Evolutionary conservation across 2,888 invertebrate genomes (phyloP).

Genomic region (Pammene fasciana): DNA sequence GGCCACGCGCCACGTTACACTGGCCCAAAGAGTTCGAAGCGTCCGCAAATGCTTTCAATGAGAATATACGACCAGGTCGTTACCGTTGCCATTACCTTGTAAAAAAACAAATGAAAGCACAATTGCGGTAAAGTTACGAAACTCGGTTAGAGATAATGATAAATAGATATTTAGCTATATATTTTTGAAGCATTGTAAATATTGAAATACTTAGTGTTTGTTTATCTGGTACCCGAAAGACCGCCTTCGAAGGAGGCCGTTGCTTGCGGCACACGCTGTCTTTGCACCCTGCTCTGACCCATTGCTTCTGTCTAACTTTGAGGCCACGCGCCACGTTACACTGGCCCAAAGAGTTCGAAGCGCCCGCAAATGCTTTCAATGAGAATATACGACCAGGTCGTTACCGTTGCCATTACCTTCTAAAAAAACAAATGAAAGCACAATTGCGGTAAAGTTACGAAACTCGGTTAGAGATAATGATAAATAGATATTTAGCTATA

Average conservation of each 20-base stretch:
- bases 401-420: background rate
- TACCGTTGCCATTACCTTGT: background rate
- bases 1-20: background rate
- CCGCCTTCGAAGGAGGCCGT: no score
- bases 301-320: background rate
- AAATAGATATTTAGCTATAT: no score
- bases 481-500: no score
- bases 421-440: conserved; percentile 22
- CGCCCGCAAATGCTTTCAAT: background rate
- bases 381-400: background rate
- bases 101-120: conserved; percentile 23
- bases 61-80: background rate
- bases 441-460: conserved; percentile 16
- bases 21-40: no score
- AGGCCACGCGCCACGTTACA: background rate
- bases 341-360: no score
- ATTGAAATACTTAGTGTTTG: no score
- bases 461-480: background rate
- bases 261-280: no score
- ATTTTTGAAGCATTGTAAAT: no score
- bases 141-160: background rate
- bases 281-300: no score
- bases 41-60: background rate
- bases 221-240: no score
- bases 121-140: conserved; percentile 17